Base-by-base conservation (phyloP, 2,797 vertebrate species). In the Salmo trutta region DNA sequence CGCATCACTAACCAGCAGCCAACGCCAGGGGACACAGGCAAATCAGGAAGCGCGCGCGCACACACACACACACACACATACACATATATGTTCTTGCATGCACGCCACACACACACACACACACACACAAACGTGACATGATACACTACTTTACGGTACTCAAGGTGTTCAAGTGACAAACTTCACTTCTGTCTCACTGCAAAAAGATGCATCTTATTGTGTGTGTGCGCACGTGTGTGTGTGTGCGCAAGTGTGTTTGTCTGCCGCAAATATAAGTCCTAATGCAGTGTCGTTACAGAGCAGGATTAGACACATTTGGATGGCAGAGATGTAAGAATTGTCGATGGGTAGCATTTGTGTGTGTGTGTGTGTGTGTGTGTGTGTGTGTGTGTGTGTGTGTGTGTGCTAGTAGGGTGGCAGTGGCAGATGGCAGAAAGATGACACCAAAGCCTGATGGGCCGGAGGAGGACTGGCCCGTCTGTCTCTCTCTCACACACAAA, bases 371-470 rank as follows among this genome's bases (percentile, higher is more conserved):
- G 19, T 68, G 66, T 53, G 47, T 29, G 65, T 31, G 16, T 17
- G 52, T 8, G 64, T 21, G 64, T 36, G 64, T 68, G 19, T 68
- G 66, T 53, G 47, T 19, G 36, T 68, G 54, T 56, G 54, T 17
- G 65, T 31, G 16, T 17, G 52, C 3, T 52, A 17, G 52, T 19
- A 74, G 88, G 89, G 86, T 88, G 86, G 87, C 86, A 73, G 85
- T 86, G 88, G 90, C 93, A 94, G 93, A 94, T 94, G 93, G 93
- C 81, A 92, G 93, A 91, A 93, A 94, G 91, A 90, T 80, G 86
- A 93, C 90, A 94, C 92, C 89, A 91, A 87, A 90, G 91, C 89
- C 88, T 89, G 88, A 92, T 87, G 87, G 91, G 86, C 87, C 78
- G 81, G 85, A 92, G 83, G 90, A 90, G 90, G 86, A 89, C 87